Evolutionary conservation across 92 coral and sea anemone genomes (phyloP).

Genomic region (Paragorgia papillata): DNA sequence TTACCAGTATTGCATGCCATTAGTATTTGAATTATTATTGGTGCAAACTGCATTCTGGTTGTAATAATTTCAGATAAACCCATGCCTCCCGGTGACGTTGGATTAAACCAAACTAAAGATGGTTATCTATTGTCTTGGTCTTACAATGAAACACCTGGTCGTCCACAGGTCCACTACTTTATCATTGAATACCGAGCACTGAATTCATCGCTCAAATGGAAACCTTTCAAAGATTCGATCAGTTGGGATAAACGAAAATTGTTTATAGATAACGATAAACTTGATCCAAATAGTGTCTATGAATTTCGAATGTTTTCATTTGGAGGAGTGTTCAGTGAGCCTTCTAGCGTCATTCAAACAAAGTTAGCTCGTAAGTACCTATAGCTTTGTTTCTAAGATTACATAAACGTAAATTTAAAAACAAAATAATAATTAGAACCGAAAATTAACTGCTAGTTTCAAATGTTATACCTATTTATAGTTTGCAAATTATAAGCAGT

Average conservation of each 20-base stretch:
- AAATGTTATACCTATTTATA: too few species aligned
- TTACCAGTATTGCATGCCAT: too few species aligned
- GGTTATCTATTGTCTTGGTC: conserved; percentile 83
- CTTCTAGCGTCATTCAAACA: conserved; percentile 77
- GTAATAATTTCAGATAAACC: conserved; percentile 61
- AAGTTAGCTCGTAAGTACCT: conserved; percentile 77
- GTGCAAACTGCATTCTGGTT: too few species aligned
- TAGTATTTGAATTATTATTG: too few species aligned
- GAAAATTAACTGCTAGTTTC: too few species aligned
- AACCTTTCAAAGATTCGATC: conserved; percentile 51
- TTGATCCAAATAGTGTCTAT: conserved; percentile 64
- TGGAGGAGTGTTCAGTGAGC: conserved; percentile 71
- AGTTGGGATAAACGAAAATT: conserved; percentile 57
- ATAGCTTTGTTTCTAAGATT: too few species aligned
- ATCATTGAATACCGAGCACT: conserved; percentile 72
- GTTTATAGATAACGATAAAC: conserved; percentile 59
- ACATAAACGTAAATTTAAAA: too few species aligned
- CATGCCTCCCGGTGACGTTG: conserved; percentile 77
- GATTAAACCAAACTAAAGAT: conserved; percentile 70
- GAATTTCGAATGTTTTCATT: conserved; percentile 89
- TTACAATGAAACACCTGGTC: conserved; percentile 77
- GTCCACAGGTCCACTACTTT: conserved; percentile 76
- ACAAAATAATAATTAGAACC: too few species aligned
- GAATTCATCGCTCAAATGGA: conserved; percentile 72
- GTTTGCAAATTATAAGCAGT: too few species aligned